Base-by-base conservation (phyloP, 2,888 invertebrate genomes). In the Ophioninae sp. region DNA sequence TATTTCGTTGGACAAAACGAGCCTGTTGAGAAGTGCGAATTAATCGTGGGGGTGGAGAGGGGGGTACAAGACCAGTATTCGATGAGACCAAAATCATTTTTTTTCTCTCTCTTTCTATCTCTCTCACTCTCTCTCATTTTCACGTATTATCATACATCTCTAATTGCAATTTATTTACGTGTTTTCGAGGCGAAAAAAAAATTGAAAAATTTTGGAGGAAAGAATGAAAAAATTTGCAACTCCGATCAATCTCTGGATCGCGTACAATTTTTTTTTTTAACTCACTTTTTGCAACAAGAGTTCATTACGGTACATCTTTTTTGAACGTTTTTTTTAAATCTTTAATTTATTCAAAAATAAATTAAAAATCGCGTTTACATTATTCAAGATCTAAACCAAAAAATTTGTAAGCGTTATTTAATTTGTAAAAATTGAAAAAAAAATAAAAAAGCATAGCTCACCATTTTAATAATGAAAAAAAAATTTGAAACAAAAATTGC, bases 11-110 rank as follows among this genome's bases (percentile, higher is more conserved):
- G 69, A 30, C 30, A 30, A 30, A 76, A 81, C 67, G 81, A 84
- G 72, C 81, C 81, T 79, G 84, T 84, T 81, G 79, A 84, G 79
- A 68, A 77, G 77, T 62, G 39, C 23, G 65, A 62, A 80, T 83
- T 80, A 80, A 64, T 72, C 57, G 41, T 50, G 41, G 69, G 44
- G 57, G 73, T 57, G 44, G 56, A 67, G 50, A 57, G 64, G 70
- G 65, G 70, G 70, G 7, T 59, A 7, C 20, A 20, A 20, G 59
- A 59, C 20, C 20, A 59, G 21, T 59, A 59, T 59, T 67, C 64
- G 67, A 70, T 73, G 78, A 64, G 62, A 57, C 83, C 78, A 13
- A 50, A 6, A 59, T 30, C 13, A 30, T 30, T 23, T 6, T 64
- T 74, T 23, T 62, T 74, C 21, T 21, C 21, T 21, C 20, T 50